phyloP scores from a whole-genome alignment of 1,140 invertebrate genomes.

The Acyrthosiphon pisum region DNA sequence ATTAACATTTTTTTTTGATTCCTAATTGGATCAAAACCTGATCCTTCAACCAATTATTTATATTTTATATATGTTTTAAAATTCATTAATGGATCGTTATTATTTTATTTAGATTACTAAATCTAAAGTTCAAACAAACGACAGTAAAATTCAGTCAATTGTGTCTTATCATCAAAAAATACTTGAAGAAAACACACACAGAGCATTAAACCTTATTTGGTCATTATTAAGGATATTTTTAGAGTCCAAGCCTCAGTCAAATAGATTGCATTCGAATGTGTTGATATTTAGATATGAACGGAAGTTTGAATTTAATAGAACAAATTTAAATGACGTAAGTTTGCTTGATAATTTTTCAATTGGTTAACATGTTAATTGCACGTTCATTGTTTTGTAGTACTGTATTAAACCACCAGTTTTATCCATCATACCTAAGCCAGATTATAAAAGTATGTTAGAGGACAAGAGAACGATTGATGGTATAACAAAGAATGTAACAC shows the following conservation, averaged over 20 bases:
- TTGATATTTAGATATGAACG: background rate
- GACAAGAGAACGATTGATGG: background rate
- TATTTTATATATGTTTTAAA: background rate
- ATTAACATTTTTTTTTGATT: no score
- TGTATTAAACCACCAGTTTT: background rate
- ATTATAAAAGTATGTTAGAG: background rate
- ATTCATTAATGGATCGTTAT: background rate
- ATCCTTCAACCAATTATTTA: no score
- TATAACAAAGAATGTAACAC: background rate
- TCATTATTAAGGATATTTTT: background rate
- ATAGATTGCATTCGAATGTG: constrained; percentile 5
- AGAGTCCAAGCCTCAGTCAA: background rate
- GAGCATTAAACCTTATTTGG: background rate
- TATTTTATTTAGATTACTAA: background rate
- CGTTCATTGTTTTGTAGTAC: background rate
- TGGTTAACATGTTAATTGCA: background rate
- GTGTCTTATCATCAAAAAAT: background rate
- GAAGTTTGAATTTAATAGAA: background rate
- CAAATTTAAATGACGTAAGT: constrained; percentile 1
- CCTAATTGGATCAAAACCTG: no score
- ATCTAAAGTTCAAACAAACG: background rate
- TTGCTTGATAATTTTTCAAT: background rate
- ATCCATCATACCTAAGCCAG: no score
- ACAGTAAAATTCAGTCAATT: background rate
- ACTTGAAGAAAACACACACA: background rate